Conservation (phyloP, 2,113 vertebrate species). For the Pardalotus punctatus region DNA sequence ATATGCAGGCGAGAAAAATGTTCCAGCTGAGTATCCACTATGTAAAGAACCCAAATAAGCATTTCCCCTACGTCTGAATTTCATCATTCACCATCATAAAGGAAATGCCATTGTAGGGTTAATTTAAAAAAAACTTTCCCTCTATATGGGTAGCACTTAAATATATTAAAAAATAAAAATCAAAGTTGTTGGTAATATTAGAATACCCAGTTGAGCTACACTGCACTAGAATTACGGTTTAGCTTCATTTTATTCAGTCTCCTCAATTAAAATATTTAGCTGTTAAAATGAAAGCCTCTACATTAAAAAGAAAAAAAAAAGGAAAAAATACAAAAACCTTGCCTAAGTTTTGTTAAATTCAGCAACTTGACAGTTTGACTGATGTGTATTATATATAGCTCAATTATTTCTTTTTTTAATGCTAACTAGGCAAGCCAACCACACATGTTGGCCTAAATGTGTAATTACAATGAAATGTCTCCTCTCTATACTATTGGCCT, state of each 20-base stretch:
- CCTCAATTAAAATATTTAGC: conserved; percentile 71
- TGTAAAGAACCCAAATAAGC: conserved; percentile 17
- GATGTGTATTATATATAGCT: conserved; percentile 79
- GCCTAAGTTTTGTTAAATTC: conserved; percentile 76
- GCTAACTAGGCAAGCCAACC: conserved; percentile 79
- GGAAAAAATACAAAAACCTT: conserved; percentile 49
- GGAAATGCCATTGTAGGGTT: conserved; percentile 33
- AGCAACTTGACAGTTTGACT: conserved; percentile 78
- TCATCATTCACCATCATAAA: not conserved
- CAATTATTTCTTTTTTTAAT: conserved; percentile 83
- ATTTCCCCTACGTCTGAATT: conserved; percentile 37
- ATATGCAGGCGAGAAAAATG: conserved; percentile 33
- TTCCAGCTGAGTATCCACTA: conserved; percentile 45
- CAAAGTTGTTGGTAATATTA: conserved; percentile 55
- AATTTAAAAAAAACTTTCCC: conserved; percentile 38
- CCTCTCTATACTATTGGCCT: conserved; percentile 68
- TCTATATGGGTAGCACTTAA: conserved; percentile 68
- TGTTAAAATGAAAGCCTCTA: conserved; percentile 70
- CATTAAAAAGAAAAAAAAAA: conserved; percentile 47
- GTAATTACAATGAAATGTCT: conserved; percentile 75
- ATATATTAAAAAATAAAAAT: conserved; percentile 46
- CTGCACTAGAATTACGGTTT: conserved; percentile 64
- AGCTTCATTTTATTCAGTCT: conserved; percentile 60
- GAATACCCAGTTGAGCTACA: conserved; percentile 56
- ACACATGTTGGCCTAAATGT: conserved; percentile 69